These are phyloP conservation scores for Poicephalus meyeri DNA, from an alignment of 2,113 vertebrate genomes.

Conservation along the genomic window DNA sequence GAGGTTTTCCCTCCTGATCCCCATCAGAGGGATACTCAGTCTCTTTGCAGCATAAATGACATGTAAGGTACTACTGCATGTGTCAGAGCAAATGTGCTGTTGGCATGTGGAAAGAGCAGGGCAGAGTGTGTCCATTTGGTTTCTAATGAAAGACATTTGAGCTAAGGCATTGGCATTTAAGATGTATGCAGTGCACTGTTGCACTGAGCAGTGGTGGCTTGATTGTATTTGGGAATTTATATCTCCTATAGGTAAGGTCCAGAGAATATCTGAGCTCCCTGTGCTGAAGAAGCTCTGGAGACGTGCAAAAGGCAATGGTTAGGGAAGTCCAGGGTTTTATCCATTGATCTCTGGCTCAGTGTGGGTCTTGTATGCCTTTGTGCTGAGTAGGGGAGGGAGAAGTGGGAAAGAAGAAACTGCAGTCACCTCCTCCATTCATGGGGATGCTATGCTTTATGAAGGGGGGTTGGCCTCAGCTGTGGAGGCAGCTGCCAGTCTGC, in stretches of 20 bases:
- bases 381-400: not conserved
- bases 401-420: not conserved
- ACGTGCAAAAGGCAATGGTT: not conserved
- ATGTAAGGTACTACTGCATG: not conserved
- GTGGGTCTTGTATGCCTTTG: rapidly evolving
- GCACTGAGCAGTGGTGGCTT: not conserved
- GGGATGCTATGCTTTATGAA: not conserved
- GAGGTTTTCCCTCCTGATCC: not conserved
- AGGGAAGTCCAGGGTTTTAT: not conserved
- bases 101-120: not conserved
- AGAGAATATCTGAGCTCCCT: not conserved
- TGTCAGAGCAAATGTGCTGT: not conserved
- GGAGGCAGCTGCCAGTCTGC: conserved; percentile 27
- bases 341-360: not conserved
- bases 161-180: not conserved
- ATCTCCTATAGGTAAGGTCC: not conserved
- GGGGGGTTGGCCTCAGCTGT: conserved; percentile 25
- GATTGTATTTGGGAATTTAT: not conserved
- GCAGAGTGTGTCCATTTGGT: not conserved
- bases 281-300: not conserved
- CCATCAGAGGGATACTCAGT: not conserved
- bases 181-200: not conserved
- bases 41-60: not conserved
- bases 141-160: not conserved
- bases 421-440: not conserved